phyloP scores from a whole-genome alignment of 2,888 invertebrate genomes.

The Parnassius orleans region DNA sequence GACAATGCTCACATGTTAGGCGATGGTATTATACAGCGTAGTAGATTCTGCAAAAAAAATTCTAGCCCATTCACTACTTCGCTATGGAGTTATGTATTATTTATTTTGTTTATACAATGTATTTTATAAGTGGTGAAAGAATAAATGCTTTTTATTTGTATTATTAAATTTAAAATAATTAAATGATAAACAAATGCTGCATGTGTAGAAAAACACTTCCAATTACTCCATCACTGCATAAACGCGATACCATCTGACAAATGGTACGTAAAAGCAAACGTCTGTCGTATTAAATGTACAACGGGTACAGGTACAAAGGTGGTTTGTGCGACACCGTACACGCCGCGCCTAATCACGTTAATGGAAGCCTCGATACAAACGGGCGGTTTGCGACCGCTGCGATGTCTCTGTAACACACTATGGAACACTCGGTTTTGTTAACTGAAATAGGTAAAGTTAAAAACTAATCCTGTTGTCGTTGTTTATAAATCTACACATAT shows the following conservation, averaged over 20 bases:
- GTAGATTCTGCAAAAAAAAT: too few relatives aligned
- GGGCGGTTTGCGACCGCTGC: slow-evolving; percentile 19
- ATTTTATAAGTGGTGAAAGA: too few relatives aligned
- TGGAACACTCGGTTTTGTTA: slow-evolving; percentile 6
- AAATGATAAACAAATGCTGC: too few relatives aligned
- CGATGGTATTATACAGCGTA: too few relatives aligned
- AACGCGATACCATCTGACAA: slow-evolving; percentile 14
- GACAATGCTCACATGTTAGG: too few relatives aligned
- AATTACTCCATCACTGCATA: slow-evolving; percentile 9
- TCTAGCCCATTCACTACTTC: too few relatives aligned
- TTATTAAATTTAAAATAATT: background rate
- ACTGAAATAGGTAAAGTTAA: background rate
- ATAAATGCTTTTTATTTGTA: background rate
- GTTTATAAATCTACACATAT: too few relatives aligned
- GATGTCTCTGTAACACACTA: slow-evolving; percentile 1
- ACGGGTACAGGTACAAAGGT: slow-evolving; percentile 19
- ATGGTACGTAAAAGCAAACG: slow-evolving; percentile 16
- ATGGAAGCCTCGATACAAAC: slow-evolving; percentile 60
- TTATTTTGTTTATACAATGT: too few relatives aligned
- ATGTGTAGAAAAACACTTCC: too few relatives aligned
- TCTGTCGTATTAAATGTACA: slow-evolving; percentile 13
- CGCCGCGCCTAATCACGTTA: slow-evolving; percentile 58
- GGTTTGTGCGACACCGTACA: slow-evolving; percentile 3
- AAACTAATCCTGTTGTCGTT: too few relatives aligned
- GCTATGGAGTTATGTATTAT: too few relatives aligned